phyloP scores from a whole-genome alignment of 2,888 invertebrate genomes.

The Patella ulyssiponensis region DNA sequence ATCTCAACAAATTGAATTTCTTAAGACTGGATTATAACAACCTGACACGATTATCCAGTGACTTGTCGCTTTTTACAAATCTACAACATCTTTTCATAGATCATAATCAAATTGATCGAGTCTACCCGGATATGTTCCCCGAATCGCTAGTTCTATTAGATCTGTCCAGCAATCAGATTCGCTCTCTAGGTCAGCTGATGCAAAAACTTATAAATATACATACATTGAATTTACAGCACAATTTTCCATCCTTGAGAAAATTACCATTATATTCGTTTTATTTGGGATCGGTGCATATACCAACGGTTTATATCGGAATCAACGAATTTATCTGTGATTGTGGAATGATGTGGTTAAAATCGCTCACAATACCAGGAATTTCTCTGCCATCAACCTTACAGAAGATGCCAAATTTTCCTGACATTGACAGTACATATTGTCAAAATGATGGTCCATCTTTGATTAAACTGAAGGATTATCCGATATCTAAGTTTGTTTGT shows the following conservation, averaged over 20 bases:
- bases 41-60: background rate
- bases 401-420: background rate
- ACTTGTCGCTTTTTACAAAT: background rate
- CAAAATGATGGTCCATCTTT: background rate
- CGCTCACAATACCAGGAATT: background rate
- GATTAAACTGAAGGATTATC: background rate
- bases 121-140: background rate
- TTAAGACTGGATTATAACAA: slow-evolving; percentile 5
- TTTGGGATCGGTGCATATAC: background rate
- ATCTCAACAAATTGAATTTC: background rate
- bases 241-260: background rate
- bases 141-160: background rate
- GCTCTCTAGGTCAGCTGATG: background rate
- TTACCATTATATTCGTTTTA: background rate
- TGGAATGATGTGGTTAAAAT: background rate
- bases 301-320: background rate
- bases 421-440: background rate
- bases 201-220: background rate
- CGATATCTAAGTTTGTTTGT: background rate
- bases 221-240: background rate
- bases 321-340: background rate
- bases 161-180: background rate
- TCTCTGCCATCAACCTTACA: background rate
- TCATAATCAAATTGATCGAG: background rate
- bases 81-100: background rate